Base-by-base conservation (phyloP, 2,113 vertebrate genomes). In the Xenopus laevis region DNA sequence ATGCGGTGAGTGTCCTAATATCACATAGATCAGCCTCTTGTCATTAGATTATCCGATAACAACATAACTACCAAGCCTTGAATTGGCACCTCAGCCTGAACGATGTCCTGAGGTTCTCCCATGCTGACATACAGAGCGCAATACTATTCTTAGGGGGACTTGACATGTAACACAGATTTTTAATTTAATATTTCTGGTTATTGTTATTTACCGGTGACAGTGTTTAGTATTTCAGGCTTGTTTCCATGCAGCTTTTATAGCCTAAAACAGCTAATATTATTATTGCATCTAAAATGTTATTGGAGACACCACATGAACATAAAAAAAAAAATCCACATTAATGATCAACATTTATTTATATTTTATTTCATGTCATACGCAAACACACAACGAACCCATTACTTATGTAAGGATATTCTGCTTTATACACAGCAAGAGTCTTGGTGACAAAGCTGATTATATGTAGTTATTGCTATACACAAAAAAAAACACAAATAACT, bases 201-300 rank as follows among this genome's bases (percentile, higher is more conserved):
- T 62, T 21, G 33, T 74, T 67, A 16, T 33, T 52, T 65, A 23
- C 47, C 33, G 46, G 68, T 68, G 65, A 50, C 65, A 52, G 55
- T 68, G 57, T 68, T 33, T 60, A 46, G 57, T 50, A 74, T 67
- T 58, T 74, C 53, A 67, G 52, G 33, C 7, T 60, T 30, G 46
- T 67, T 59, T 50, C 53, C 72, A 67, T 11, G 72, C 72, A 66
- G 72, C 15, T 33, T 74, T 74, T 74, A 65, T 17, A 17, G 44
- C 23, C 16, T 46, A 18, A 65, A 68, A 75, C 44, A 68, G 60
- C 30, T n/a, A 45, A 69, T 69, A 62, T 53, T 63, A 18, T 66
- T 53, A 68, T 55, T 76, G 65, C 66, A 62, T 63, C 55, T 61
- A 59, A 69, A 69, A 69, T 45, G 73, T 76, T 76, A 76, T 76